Base-by-base conservation (phyloP, 2,113 vertebrate species). In the Litocranius walleri region DNA sequence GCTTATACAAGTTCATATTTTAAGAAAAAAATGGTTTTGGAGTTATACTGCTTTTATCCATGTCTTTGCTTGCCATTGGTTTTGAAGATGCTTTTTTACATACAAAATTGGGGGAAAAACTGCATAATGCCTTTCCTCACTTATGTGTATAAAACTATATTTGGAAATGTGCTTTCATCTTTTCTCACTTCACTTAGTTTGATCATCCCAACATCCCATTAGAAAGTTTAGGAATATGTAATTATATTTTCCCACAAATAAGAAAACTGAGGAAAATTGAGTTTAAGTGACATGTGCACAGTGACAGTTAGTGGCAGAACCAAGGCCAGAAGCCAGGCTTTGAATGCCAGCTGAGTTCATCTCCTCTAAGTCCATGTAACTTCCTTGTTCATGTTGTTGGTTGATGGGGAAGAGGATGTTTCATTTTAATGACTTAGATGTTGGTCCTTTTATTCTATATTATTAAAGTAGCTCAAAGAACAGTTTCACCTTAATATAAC, bases 121-220 rank as follows among this genome's bases (percentile, higher is more conserved):
- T 91, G 25, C 3, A 36, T 71, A 90, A 86, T 86, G 78, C 48
- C 93, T 82, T 90, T 88, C 29, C 29, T 94, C 48, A 85, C 12
- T 67, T 97, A 85, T 64, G 17, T 78, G 7, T 92, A 90, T 82
- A 97, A 97, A 96, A 95, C 62, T 96, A 43, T 89, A 96, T 80
- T 92, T 96, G 71, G 48, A 87, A 96, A 97, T 97, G 96, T 98
- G 95, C 97, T 98, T 98, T 97, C 81, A 86, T 83, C n/a, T 81
- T 89, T 30, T 89, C 52, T 96, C n/a, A 77, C 40, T 40, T 94
- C 43, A 88, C 33, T 92, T 87, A 45, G 15, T 61, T 95, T 88
- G 62, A 48, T 23, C 81, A 85, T 81, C 50, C 30, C 33, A 94
- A 90, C 12, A 71, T 40, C 19, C 71, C 64, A 85, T 36, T 48